Evolutionary conservation across 2,888 invertebrate genomes (phyloP).

Genomic region (Pyralis farinalis): DNA sequence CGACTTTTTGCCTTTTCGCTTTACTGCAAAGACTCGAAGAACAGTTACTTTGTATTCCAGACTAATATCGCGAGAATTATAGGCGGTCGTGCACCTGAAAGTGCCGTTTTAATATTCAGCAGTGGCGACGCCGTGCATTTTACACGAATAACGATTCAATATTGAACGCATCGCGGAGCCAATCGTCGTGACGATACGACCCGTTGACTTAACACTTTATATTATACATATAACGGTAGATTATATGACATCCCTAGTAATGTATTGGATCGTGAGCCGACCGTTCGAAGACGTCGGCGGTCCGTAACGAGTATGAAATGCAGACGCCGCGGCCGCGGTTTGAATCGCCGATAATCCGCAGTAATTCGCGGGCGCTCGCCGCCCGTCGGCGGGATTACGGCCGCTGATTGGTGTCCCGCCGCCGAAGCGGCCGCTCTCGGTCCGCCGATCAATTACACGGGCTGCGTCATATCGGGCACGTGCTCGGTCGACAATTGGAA

Average conservation of each 20-base stretch:
- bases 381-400: background rate
- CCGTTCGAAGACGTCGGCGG: too few relatives aligned
- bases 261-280: too few relatives aligned
- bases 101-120: background rate
- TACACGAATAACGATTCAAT: background rate
- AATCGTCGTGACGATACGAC: background rate
- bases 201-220: too few relatives aligned
- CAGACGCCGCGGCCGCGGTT: background rate
- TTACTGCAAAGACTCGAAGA: slow-evolving; percentile 13
- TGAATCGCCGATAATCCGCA: background rate
- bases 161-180: background rate
- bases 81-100: background rate
- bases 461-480: slow-evolving; percentile 1
- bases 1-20: slow-evolving; percentile 23
- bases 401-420: background rate
- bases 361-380: background rate
- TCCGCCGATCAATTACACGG: background rate
- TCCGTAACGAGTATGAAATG: too few relatives aligned
- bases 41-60: slow-evolving; percentile 12
- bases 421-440: background rate
- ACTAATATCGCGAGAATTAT: slow-evolving; percentile 4
- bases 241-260: too few relatives aligned
- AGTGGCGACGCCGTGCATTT: background rate
- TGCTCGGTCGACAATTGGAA: slow-evolving; percentile 1
- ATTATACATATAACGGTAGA: too few relatives aligned